These are phyloP conservation scores for Harpagoxenus sublaevis DNA, from an alignment of 2,888 invertebrate species.

Conservation along the genomic window DNA sequence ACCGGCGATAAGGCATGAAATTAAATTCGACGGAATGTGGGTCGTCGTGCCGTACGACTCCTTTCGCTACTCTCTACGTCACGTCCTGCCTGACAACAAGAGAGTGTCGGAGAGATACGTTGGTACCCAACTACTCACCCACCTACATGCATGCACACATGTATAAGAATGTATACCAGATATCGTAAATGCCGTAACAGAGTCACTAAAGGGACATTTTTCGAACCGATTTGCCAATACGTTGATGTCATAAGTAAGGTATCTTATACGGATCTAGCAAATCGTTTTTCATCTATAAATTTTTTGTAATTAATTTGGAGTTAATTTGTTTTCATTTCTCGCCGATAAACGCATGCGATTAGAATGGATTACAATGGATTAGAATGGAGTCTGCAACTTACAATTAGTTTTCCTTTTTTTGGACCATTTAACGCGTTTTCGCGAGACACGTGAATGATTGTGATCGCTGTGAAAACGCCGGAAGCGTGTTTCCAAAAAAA, in stretches of 20 bases:
- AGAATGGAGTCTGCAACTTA: background rate
- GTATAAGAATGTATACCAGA: background rate
- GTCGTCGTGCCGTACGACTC: slow-evolving; percentile 72
- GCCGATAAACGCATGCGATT: slow-evolving; percentile 18
- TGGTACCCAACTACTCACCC: background rate
- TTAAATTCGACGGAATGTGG: slow-evolving; percentile 82
- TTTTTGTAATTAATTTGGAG: background rate
- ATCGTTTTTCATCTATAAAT: background rate
- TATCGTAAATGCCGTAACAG: background rate
- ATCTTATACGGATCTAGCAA: background rate
- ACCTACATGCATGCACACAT: background rate
- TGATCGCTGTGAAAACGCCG: slow-evolving; percentile 18
- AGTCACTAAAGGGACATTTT: background rate
- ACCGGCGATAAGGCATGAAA: slow-evolving; percentile 82
- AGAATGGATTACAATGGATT: background rate
- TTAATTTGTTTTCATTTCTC: slow-evolving; percentile 6
- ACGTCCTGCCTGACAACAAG: slow-evolving; percentile 50
- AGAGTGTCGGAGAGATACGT: slow-evolving; percentile 32
- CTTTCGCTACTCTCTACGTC: slow-evolving; percentile 59
- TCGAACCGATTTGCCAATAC: background rate
- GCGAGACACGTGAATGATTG: background rate
- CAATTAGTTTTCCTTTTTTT: background rate
- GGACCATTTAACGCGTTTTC: slow-evolving; percentile 8
- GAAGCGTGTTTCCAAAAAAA: background rate
- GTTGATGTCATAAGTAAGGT: no score